Evolutionary conservation across 2,797 vertebrate genomes (phyloP), one percentile per base, ranked within the genome.

Genomic region (Syndactyla subalaris): DNA sequence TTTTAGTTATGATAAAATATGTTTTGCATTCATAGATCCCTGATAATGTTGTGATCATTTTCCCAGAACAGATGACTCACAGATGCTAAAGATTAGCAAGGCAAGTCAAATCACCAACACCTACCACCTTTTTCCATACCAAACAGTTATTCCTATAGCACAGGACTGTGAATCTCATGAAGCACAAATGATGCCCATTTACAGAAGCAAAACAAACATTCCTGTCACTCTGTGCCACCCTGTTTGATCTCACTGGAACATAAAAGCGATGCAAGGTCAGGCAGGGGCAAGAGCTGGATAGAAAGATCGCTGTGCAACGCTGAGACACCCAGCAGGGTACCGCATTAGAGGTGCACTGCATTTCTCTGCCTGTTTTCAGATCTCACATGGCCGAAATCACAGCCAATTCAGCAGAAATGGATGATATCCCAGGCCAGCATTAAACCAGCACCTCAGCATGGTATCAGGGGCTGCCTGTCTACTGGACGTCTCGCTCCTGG

Each of bases 231-330:
- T 41, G n/a, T 94, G 92, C 87, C 87, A 95, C 68, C 58, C 59
- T 94, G 82, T 95, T 96, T 93, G 89, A 95, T 89, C 93, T 95
- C 54, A 14, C 32, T 78, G 88, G 51, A 88, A 96, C 79, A 88
- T 94, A 78, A 97, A 96, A 96, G 91, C 0, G 0, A 43, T 23
- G 58, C n/a, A 80, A 92, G 95, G 92, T 95, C 95, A 96, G 70
- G 58, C n/a, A 92, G 59, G 87, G 85, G 89, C 85, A 92, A 68
- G 51, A 70, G 54, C 59, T 91, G 79, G 76, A 78, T 5, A 80
- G 89, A 89, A 89, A 72, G 84, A 89, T 17, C 5, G 4, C 62
- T 1, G 0, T 1, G 2, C n/a, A 14, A 45, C 7, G 46, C 66
- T 48, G 72, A 78, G 81, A 77, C 65, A 52, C 89, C 15, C 92